Evolutionary conservation across 2,113 vertebrate genomes (phyloP), one percentile per base, ranked within the genome.

Genomic region (Notarius quadriscutis): DNA sequence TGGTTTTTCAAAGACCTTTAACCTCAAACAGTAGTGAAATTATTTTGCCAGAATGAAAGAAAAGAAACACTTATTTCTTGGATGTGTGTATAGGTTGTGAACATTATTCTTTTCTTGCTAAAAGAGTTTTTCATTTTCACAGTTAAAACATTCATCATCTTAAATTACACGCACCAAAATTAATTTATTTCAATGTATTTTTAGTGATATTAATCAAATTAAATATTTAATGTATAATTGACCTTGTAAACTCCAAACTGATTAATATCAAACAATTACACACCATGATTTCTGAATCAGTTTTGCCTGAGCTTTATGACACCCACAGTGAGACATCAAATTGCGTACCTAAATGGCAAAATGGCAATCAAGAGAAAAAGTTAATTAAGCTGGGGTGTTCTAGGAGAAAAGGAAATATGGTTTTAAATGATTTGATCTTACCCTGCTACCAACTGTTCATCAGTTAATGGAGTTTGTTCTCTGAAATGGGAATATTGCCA

Each of bases 371-470:
- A 88, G 83, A 84, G 30, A 79, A 74, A 60, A 20, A 20, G 27
- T 84, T 67, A 90, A 91, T 88, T 92, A 94, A 92, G 89, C 92
- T 90, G 89, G 93, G 89, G 91, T 95, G 96, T 94, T 96, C 93
- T 94, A 95, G 8, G 30, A 92, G 95, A 89, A 95, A 89, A 93
- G 93, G 93, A 92, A 92, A 94, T 87, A 93, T 95, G 95, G 90
- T 94, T 96, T 91, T 94, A 94, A 96, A 95, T 83, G 2, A 90
- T 95, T 88, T 92, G 90, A 90, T 97, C 98, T 99, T 98, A 98
- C 97, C 97, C 97, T 86, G 96, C 95, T 96, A 98, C 97, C 96
- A 97, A 97, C 95, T 97, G 96, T 96, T 97, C 96, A 93, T 97
- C 96, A 94, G 95, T 97, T 96, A 97, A 94, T 95, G 96, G 95